Percentiles rank a stretch among this genome's conserved stretches.
These are phyloP conservation scores for Molossus molossus DNA, from an alignment of 2,797 vertebrate species.

Conservation along the genomic window DNA sequence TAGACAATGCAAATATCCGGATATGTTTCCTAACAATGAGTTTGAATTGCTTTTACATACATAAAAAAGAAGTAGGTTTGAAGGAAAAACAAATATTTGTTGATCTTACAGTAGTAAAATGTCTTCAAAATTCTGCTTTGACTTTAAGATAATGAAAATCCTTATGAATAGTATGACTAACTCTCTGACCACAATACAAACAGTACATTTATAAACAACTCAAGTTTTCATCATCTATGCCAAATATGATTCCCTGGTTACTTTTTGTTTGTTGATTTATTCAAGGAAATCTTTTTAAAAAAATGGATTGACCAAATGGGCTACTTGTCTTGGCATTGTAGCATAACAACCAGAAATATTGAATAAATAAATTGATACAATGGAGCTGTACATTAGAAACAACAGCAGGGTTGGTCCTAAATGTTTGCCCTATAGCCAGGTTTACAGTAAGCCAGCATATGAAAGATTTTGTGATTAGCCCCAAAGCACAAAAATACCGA, in stretches of 20 bases:
- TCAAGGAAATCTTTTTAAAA: conserved; percentile 43
- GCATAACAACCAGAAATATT: neutral
- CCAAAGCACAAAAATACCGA: conserved; percentile 89
- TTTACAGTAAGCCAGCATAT: conserved; percentile 82
- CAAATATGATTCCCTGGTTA: neutral
- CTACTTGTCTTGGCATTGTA: neutral
- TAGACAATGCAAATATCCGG: conserved; percentile 28
- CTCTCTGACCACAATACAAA: neutral
- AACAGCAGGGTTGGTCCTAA: conserved; percentile 79
- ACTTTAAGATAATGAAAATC: conserved; percentile 48
- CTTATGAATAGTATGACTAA: neutral
- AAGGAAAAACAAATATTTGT: conserved; percentile 4
- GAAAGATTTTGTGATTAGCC: conserved; percentile 89
- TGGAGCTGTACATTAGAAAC: conserved; percentile 74
- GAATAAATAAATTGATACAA: conserved; percentile 62
- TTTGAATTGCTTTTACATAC: conserved; percentile 21
- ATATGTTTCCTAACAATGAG: conserved; percentile 4
- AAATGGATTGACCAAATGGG: neutral
- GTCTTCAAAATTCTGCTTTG: conserved; percentile 34
- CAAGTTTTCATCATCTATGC: neutral
- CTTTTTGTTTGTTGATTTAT: neutral
- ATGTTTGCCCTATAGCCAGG: conserved; percentile 83
- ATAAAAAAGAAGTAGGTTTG: conserved; percentile 44
- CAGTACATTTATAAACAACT: neutral
- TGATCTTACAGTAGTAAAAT: neutral